phyloP scores from a whole-genome alignment of 2,113 vertebrate species.

The Lonchura striata region DNA sequence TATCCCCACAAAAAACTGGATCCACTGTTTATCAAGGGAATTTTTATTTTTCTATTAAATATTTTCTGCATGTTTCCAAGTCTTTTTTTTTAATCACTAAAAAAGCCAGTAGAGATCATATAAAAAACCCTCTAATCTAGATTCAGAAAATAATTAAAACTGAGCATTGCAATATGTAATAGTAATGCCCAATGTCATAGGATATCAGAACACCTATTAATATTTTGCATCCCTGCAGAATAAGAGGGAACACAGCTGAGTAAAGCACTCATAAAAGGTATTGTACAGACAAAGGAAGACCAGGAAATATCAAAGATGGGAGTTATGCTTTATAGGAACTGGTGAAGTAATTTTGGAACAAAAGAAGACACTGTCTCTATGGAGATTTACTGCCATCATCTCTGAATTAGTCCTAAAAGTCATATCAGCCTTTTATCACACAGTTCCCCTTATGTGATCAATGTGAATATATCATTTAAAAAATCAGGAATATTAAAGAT shows the following conservation, averaged over 20 bases:
- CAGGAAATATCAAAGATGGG: not conserved
- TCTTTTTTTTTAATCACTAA: not conserved
- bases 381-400: not conserved
- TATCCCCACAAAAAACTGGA: not conserved
- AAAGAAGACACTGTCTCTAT: not conserved
- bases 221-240: not conserved
- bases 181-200: not conserved
- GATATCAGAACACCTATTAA: not conserved
- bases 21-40: not conserved
- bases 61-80: not conserved
- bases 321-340: not conserved
- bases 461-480: not conserved
- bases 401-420: not conserved
- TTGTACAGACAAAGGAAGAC: not conserved
- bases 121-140: not conserved
- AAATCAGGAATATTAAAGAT: not conserved
- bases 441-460: not conserved
- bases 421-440: not conserved
- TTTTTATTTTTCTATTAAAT: not conserved
- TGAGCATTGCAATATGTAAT: not conserved
- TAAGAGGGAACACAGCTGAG: not conserved
- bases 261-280: not conserved
- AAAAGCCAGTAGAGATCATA: not conserved
- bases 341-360: not conserved
- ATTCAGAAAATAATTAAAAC: not conserved